Conservation (phyloP, 2,888 invertebrate genomes). For the Bursaphelenchus okinawaensis region DNA sequence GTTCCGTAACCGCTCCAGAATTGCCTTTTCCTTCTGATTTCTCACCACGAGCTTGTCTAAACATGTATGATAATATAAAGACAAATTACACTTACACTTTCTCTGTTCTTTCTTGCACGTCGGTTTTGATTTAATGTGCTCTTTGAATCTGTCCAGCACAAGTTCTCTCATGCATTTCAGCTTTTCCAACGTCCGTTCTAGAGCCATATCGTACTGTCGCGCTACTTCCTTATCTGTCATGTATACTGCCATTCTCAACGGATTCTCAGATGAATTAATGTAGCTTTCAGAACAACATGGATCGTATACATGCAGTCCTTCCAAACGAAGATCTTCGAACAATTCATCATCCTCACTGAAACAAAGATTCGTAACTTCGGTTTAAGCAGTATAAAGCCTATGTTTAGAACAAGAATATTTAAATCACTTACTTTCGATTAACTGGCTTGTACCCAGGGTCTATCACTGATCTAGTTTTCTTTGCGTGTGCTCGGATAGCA, state of each 20-base stretch:
- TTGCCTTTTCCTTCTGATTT: not conserved
- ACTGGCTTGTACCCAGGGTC: slow-evolving; percentile 4
- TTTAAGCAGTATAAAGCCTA: not conserved
- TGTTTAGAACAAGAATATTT: not conserved
- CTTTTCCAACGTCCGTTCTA: not conserved
- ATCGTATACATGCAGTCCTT: slow-evolving; percentile 5
- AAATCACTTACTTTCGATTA: not conserved
- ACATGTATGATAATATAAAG: not conserved
- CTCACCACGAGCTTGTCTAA: slow-evolving; percentile 3
- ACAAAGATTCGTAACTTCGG: not conserved
- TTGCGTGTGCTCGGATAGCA: slow-evolving; percentile 3
- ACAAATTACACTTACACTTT: slow-evolving; percentile 4
- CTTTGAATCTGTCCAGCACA: not conserved
- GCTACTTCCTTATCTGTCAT: slow-evolving; percentile 7
- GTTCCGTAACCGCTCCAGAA: not conserved
- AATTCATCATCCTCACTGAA: not conserved
- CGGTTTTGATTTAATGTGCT: slow-evolving; percentile 4
- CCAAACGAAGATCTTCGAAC: not conserved
- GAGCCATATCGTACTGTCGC: slow-evolving; percentile 1
- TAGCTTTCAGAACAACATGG: slow-evolving; percentile 8
- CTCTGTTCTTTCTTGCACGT: not conserved
- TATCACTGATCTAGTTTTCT: not conserved
- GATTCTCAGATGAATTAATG: not conserved
- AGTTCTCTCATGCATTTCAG: not conserved
- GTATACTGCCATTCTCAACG: not conserved